Evolutionary conservation across 2,888 invertebrate genomes (phyloP), one percentile per base, ranked within the genome.

Genomic region (Osmoderma eremita): DNA sequence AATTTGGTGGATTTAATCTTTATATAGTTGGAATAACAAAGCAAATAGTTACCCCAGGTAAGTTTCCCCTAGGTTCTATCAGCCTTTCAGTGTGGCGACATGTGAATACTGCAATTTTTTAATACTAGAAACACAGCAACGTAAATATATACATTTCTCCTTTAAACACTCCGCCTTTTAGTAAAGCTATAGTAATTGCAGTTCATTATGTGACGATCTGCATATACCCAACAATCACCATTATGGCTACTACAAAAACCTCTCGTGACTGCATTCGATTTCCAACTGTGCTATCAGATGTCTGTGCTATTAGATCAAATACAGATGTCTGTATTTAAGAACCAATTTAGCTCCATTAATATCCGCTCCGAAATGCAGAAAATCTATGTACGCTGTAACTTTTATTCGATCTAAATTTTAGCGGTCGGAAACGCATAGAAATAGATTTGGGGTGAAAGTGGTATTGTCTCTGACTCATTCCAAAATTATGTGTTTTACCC

Each of bases 251-350:
- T 70, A 76, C 75, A 78, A 80, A 79, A 80, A 79, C 78, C 77
- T 80, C 78, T 78, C 80, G 80, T 80, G 80, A 79, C 80, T 78
- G 78, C 78, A 78, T 79, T 78, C 78, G 77, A 78, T 78, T 78
- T 77, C 74, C 74, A 75, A 70, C 73, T 17, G 53, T 53, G 67
- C 69, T 67, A 70, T 70, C 70, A 68, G 70, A 71, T 71, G 69
- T 70, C 70, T n/a, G n/a, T n/a, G n/a, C n/a, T n/a, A 70, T 70
- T 71, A 70, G 70, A 53, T 38, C 36, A 38, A 17, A 38, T 30
- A 18, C 38, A 53, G 58, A 53, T 53, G 38, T 53, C 30, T 6
- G 30, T 30, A 30, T 30, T 30, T 30, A 30, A 30, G 30, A 8
- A 30, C 36, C 36, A 53, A 53, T 53, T 53, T 53, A 17, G 10